A percentile compares a stretch with the other conserved stretches of the same genome.
phyloP scores from a whole-genome alignment of 2,113 vertebrate species.

The Condylura cristata region DNA sequence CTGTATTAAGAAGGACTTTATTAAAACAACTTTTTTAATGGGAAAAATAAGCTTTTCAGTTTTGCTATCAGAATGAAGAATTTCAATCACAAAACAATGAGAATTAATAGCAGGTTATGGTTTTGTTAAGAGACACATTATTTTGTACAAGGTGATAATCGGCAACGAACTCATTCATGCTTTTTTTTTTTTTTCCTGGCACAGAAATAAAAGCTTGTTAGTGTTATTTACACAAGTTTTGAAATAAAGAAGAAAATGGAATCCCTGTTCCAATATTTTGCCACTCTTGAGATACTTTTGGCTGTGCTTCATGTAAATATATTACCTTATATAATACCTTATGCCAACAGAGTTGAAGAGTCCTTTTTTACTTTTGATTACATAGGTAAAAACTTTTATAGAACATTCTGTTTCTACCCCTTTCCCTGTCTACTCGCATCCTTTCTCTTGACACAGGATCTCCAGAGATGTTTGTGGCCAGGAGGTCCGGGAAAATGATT shows the following conservation, averaged over 20 bases:
- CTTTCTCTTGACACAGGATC: constrained; percentile 24
- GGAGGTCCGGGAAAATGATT: background rate
- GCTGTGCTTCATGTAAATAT: constrained; percentile 11
- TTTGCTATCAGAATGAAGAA: background rate
- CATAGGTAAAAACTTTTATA: background rate
- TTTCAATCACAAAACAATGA: background rate
- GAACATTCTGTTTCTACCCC: background rate
- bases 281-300: background rate
- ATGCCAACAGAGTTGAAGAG: constrained; percentile 13
- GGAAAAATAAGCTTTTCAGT: background rate
- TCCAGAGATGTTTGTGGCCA: background rate
- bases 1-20: background rate
- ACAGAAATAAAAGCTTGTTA: background rate
- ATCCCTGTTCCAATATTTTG: background rate
- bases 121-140: background rate
- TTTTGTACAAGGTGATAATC: background rate
- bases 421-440: background rate
- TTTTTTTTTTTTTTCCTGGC: background rate
- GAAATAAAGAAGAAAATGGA: constrained; percentile 9
- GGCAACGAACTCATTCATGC: background rate
- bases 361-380: background rate
- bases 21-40: background rate
- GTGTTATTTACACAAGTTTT: constrained; percentile 36
- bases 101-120: background rate
- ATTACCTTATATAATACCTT: constrained; percentile 1